Evolutionary conservation across 2,797 vertebrate genomes (phyloP).

Genomic region (Hydrophis major): DNA sequence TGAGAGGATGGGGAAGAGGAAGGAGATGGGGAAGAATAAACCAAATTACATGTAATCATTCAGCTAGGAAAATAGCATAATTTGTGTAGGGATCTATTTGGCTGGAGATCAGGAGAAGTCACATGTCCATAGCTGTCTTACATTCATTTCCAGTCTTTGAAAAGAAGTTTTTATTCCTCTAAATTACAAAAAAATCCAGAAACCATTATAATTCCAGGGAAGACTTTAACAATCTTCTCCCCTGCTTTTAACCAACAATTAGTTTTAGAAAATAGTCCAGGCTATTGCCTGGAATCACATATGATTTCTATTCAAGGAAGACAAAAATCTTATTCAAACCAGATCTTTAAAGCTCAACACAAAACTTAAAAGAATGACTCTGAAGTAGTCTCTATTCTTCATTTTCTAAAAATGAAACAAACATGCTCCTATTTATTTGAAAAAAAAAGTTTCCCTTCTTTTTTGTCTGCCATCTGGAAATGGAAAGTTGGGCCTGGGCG

Average conservation of each 20-base stretch:
- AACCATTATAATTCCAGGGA: conserved; percentile 72
- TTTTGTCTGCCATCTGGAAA: conserved; percentile 69
- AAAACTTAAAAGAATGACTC: conserved; percentile 73
- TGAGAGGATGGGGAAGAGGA: neutral
- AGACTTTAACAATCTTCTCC: conserved; percentile 77
- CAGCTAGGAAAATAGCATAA: conserved; percentile 47
- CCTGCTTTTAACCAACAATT: conserved; percentile 77
- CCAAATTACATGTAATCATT: conserved; percentile 30
- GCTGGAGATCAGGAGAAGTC: conserved; percentile 58
- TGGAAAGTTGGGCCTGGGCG: conserved; percentile 50
- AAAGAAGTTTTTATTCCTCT: neutral
- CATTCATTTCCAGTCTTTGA: conserved; percentile 55
- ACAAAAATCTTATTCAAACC: conserved; percentile 78
- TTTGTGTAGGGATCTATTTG: conserved; percentile 49
- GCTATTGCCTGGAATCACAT: conserved; percentile 76
- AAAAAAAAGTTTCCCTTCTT: conserved; percentile 63
- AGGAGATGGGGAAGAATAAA: neutral
- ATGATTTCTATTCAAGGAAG: conserved; percentile 79
- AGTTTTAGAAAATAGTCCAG: conserved; percentile 78
- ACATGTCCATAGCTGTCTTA: conserved; percentile 58
- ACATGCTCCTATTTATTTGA: conserved; percentile 74
- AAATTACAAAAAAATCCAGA: conserved; percentile 69
- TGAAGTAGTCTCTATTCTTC: conserved; percentile 73
- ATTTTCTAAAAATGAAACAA: conserved; percentile 59
- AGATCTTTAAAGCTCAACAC: conserved; percentile 72